Percentiles rank a stretch among this genome's conserved stretches.
Conservation (phyloP, 2,113 vertebrate genomes). For the Galemys pyrenaicus region DNA sequence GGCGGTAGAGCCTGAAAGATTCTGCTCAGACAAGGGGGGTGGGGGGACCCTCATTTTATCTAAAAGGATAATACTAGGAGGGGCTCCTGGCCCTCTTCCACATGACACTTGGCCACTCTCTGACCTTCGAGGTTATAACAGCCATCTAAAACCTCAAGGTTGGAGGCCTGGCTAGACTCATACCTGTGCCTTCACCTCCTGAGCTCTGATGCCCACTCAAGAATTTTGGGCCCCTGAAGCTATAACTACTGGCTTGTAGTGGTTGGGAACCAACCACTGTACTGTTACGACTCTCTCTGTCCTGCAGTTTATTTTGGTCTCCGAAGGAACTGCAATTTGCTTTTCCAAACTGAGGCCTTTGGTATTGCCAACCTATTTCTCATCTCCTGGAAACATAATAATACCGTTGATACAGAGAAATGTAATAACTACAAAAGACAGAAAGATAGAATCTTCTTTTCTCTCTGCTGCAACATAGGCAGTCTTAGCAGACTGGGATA, state of each 20-base stretch:
- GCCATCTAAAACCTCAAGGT: not conserved
- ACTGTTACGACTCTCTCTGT: conserved; percentile 2
- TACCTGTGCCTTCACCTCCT: not conserved
- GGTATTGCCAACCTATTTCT: conserved; percentile 11
- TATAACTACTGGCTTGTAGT: not conserved
- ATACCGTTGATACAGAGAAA: not conserved
- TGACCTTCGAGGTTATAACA: not conserved
- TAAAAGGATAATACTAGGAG: not conserved
- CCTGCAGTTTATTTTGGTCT: conserved; percentile 57
- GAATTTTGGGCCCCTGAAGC: conserved; percentile 4
- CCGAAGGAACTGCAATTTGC: conserved; percentile 69
- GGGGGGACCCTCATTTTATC: not conserved
- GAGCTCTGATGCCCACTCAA: not conserved
- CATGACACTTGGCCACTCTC: not conserved
- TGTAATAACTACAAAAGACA: conserved; percentile 18
- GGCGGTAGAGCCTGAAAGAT: not conserved
- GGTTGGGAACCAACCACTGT: not conserved
- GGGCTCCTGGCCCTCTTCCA: not conserved
- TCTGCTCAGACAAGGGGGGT: not conserved
- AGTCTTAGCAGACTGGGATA: not conserved
- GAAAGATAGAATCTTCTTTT: conserved; percentile 14
- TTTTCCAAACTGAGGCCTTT: conserved; percentile 11
- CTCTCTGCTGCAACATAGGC: not conserved
- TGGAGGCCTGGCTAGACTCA: not conserved
- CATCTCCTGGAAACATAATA: not conserved